phyloP scores from a whole-genome alignment of 2,113 vertebrate species.

The Oryzias celebensis region DNA sequence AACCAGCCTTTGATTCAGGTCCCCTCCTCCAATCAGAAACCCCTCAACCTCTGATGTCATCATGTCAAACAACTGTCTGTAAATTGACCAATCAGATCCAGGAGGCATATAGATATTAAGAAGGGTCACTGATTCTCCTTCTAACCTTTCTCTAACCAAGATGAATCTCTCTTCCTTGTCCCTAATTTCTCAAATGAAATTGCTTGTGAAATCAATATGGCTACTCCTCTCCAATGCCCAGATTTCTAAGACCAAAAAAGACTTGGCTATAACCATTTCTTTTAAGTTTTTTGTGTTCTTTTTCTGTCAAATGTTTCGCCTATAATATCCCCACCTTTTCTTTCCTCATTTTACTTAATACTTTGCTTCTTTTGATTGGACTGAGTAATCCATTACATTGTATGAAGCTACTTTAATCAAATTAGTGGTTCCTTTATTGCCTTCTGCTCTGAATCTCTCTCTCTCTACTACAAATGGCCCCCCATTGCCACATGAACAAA shows the following conservation, averaged over 20 bases:
- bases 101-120: neutral
- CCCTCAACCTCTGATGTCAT: neutral
- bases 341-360: neutral
- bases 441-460: neutral
- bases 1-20: neutral
- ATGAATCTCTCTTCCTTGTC: neutral
- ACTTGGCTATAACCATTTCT: neutral
- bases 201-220: neutral
- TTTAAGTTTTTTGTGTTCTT: neutral
- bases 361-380: neutral
- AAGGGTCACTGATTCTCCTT: neutral
- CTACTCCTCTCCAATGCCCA: neutral
- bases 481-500: neutral
- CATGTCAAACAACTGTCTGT: neutral
- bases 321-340: neutral
- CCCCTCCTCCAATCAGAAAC: neutral
- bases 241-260: neutral
- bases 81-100: neutral
- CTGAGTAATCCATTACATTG: neutral
- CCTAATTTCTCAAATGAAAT: neutral
- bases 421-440: neutral
- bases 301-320: neutral
- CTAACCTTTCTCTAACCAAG: neutral
- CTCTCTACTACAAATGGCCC: neutral
- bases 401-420: neutral